Percentiles rank a stretch among this genome's conserved stretches.
Conservation (phyloP, 1,140 invertebrate genomes). For the Bombus confusus region DNA sequence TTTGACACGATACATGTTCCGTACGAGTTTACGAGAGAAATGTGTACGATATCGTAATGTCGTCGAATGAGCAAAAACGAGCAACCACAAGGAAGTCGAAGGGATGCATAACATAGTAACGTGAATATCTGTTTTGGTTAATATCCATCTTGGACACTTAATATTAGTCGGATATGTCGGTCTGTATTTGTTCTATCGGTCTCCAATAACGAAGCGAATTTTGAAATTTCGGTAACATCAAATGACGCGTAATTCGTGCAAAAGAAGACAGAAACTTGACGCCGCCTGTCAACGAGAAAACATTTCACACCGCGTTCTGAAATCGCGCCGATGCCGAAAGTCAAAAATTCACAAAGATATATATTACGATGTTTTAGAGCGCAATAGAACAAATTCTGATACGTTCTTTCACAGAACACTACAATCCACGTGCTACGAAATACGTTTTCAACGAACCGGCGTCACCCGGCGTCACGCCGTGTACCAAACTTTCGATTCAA, state of each 20-base stretch:
- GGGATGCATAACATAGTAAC: neutral
- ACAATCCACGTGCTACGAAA: constrained; percentile 43
- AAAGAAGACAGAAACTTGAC: neutral
- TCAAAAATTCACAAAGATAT: neutral
- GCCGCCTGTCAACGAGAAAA: constrained; percentile 28
- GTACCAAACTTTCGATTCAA: constrained; percentile 8
- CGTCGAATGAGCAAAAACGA: neutral
- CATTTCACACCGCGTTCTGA: neutral
- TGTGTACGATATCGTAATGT: neutral
- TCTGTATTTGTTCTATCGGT: neutral
- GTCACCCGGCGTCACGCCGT: constrained; percentile 44
- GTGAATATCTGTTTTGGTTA: neutral
- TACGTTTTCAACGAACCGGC: constrained; percentile 50
- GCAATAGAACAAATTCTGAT: neutral
- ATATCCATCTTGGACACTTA: constrained; percentile 5
- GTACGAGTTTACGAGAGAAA: neutral
- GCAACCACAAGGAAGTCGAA: neutral
- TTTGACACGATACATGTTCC: neutral
- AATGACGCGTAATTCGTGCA: constrained; percentile 25
- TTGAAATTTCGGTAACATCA: neutral
- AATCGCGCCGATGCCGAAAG: too few species aligned
- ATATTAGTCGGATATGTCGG: neutral
- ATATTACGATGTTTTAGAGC: neutral
- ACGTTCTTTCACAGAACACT: neutral
- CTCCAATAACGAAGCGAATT: neutral